Percentiles rank a stretch among this genome's conserved stretches.
Conservation (phyloP, 2,113 vertebrate genomes). For the Actinemys pallida region DNA sequence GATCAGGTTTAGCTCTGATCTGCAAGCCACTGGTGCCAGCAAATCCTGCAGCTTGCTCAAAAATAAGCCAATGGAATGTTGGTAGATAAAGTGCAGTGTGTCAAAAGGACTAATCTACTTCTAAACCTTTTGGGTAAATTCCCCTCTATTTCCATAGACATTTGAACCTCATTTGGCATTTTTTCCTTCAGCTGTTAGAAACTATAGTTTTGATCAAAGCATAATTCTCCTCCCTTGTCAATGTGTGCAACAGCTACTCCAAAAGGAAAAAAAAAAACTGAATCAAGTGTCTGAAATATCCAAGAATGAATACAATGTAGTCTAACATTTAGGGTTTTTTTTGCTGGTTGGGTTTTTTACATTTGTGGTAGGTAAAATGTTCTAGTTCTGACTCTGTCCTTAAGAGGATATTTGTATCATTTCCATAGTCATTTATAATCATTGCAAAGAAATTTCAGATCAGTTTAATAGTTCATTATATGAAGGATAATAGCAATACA, state of each 20-base stretch:
- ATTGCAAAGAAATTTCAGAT: not conserved
- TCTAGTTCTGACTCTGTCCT: not conserved
- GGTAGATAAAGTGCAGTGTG: accelerated
- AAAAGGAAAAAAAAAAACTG: not conserved
- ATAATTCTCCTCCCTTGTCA: not conserved
- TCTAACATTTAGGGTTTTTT: too few relatives aligned
- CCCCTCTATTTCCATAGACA: not conserved
- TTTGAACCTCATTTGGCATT: not conserved
- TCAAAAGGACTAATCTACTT: accelerated
- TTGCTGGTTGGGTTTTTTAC: not conserved
- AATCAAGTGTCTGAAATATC: not conserved
- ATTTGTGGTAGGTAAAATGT: not conserved
- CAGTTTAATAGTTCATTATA: not conserved
- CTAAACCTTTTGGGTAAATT: not conserved
- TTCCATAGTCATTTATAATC: not conserved
- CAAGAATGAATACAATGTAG: not conserved
- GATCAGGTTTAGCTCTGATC: not conserved
- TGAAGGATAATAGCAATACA: not conserved
- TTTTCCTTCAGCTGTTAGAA: not conserved
- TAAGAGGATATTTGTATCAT: not conserved
- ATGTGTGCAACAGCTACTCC: not conserved
- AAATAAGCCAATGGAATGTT: accelerated
- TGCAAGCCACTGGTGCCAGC: not conserved
- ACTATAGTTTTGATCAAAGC: not conserved
- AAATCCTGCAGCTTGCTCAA: not conserved